Conservation (phyloP, 2,113 vertebrate genomes). For the Tauraco erythrolophus region DNA sequence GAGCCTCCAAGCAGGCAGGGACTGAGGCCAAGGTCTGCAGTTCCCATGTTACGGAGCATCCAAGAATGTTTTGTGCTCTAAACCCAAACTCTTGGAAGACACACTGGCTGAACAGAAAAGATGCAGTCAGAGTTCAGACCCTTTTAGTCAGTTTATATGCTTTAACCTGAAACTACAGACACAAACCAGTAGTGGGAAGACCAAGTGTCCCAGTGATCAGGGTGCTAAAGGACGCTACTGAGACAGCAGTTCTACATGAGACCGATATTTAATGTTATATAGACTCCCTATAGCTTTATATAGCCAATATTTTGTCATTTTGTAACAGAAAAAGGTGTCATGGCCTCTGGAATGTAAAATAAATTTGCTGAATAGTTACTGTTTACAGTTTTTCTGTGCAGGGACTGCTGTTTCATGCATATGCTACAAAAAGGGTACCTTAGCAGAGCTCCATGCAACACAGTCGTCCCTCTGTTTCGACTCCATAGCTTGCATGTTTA, state of each 20-base stretch:
- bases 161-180: background rate
- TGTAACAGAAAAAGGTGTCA: fast-evolving
- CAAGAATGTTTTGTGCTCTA: background rate
- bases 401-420: background rate
- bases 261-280: background rate
- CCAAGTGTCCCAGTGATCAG: background rate
- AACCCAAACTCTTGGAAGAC: background rate
- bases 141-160: background rate
- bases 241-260: background rate
- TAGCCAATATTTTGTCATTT: background rate
- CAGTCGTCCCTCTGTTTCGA: background rate
- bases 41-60: background rate
- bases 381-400: background rate
- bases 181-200: background rate
- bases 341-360: background rate
- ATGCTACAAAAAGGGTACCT: background rate
- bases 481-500: background rate
- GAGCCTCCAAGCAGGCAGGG: fast-evolving
- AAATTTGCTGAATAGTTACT: background rate
- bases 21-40: background rate
- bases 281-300: background rate
- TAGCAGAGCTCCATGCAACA: background rate
- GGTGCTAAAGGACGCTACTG: background rate
- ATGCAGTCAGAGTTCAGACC: fast-evolving
- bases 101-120: background rate